Conservation (phyloP, 2,113 vertebrate genomes). For the Anguilla rostrata region DNA sequence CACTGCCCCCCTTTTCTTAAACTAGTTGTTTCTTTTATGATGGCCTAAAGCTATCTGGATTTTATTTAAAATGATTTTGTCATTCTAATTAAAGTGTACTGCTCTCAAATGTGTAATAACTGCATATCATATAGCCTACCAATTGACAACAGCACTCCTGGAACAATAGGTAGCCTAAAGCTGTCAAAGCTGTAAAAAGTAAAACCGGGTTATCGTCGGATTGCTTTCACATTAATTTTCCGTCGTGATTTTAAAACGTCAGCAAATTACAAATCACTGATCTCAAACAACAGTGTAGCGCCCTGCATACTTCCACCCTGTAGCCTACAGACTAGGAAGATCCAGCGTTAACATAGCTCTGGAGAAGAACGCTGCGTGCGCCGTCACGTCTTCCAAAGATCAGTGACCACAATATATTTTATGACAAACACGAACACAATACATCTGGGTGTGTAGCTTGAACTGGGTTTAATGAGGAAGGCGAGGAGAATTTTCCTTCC, state of each 20-base stretch:
- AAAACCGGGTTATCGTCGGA: not conserved
- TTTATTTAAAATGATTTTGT: too few species aligned
- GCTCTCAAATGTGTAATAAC: too few species aligned
- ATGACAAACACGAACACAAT: not conserved
- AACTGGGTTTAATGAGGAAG: conserved; percentile 1
- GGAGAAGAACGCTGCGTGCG: not conserved
- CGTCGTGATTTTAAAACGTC: not conserved
- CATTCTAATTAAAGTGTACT: too few species aligned
- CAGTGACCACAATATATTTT: not conserved
- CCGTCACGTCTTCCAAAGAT: not conserved
- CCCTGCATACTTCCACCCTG: not conserved
- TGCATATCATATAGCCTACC: too few species aligned
- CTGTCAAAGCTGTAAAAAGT: not conserved
- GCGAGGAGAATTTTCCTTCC: not conserved
- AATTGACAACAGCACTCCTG: not conserved
- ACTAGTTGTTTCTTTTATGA: too few species aligned
- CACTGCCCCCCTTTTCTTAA: too few species aligned
- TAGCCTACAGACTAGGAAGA: not conserved
- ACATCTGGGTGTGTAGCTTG: not conserved
- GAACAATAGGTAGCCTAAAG: not conserved
- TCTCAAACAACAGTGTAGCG: not conserved
- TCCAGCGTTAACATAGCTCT: not conserved
- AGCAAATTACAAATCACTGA: not conserved
- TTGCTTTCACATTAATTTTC: not conserved
- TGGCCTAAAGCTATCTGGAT: too few species aligned